phyloP scores from a whole-genome alignment of 1,140 invertebrate species.

The Temnothorax curvispinosus region DNA sequence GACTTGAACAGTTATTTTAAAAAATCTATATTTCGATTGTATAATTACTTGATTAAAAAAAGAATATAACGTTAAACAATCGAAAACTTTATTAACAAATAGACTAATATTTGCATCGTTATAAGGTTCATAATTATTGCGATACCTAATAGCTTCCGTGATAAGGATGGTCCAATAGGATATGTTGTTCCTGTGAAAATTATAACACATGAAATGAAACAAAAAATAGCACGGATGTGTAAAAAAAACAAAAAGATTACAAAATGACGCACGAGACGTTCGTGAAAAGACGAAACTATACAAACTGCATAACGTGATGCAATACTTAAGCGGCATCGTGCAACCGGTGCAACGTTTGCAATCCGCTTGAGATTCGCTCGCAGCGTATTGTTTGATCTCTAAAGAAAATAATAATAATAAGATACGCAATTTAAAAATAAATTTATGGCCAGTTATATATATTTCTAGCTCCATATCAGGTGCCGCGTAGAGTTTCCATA shows the following conservation, averaged over 20 bases:
- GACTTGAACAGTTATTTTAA: background rate
- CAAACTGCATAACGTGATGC: constrained; percentile 22
- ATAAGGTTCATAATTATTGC: background rate
- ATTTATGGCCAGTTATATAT: background rate
- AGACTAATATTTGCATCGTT: background rate
- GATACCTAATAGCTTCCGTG: background rate
- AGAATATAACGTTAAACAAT: background rate
- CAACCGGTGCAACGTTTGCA: background rate
- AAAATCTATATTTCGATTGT: background rate
- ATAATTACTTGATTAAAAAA: background rate
- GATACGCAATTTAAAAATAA: background rate
- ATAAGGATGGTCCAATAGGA: background rate
- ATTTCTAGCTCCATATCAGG: background rate
- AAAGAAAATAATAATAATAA: constrained; percentile 8
- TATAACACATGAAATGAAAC: background rate
- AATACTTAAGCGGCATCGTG: background rate
- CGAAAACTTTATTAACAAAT: background rate
- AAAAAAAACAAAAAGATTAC: constrained; percentile 6
- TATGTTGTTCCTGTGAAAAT: background rate
- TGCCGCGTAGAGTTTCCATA: background rate
- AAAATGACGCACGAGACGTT: background rate
- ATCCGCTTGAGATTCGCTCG: background rate
- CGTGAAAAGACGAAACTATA: background rate
- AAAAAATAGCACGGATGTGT: background rate
- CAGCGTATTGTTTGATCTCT: background rate